Evolutionary conservation across 1,140 invertebrate species (phyloP).

Genomic region (Rhagoletis pomonella): DNA sequence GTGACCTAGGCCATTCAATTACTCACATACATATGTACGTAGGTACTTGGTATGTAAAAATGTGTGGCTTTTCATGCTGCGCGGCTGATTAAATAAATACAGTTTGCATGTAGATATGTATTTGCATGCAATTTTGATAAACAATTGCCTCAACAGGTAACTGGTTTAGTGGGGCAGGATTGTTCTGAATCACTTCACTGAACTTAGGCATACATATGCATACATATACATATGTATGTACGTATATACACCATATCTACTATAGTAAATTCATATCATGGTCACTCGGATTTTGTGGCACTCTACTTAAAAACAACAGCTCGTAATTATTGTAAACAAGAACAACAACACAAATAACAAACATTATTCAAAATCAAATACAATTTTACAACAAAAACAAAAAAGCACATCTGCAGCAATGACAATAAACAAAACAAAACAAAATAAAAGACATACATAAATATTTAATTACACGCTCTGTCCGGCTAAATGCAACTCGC

Average conservation of each 20-base stretch:
- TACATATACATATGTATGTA: background rate
- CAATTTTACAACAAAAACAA: background rate
- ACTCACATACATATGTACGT: too few species aligned
- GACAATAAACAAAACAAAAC: conserved; percentile 19
- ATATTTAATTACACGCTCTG: conserved; percentile 26
- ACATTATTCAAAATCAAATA: background rate
- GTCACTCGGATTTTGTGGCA: background rate
- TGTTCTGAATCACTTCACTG: background rate
- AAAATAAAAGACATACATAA: background rate
- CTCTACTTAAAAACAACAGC: background rate
- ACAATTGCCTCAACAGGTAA: conserved; percentile 11
- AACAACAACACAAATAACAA: conserved; percentile 1
- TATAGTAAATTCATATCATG: background rate
- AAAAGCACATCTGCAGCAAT: background rate
- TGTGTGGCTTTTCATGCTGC: too few species aligned
- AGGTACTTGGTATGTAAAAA: too few species aligned
- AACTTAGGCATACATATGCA: background rate
- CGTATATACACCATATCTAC: background rate
- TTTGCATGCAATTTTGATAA: background rate
- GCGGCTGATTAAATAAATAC: too few species aligned
- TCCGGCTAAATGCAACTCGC: background rate
- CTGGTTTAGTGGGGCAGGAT: conserved; percentile 26
- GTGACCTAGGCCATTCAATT: too few species aligned
- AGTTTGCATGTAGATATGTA: too few species aligned
- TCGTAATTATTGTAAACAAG: conserved; percentile 4